phyloP scores from a whole-genome alignment of 2,797 vertebrate genomes.

The Xenops minutus region DNA sequence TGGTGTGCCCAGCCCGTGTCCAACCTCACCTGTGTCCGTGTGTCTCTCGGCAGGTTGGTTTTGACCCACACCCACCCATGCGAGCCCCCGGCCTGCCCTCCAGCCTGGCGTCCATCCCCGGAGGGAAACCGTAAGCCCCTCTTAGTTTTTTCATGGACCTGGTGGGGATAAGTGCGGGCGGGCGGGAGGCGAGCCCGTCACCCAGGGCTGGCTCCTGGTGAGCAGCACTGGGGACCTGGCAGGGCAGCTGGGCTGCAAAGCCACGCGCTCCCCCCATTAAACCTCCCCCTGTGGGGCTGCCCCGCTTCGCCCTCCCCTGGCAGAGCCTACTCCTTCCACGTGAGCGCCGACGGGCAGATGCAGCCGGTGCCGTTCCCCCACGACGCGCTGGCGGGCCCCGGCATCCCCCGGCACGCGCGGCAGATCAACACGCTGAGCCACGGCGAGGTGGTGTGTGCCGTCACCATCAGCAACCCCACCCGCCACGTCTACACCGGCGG shows the following conservation, averaged over 20 bases:
- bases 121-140: constrained; percentile 90
- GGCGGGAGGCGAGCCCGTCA: fast-evolving
- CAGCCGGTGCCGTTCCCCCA: constrained; percentile 84
- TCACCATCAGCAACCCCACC: constrained; percentile 97
- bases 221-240: fast-evolving
- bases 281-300: neutral
- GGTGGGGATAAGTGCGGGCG: fast-evolving
- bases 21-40: fast-evolving
- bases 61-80: constrained; percentile 92
- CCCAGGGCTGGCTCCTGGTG: fast-evolving
- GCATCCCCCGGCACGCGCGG: constrained; percentile 83
- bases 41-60: constrained; percentile 82
- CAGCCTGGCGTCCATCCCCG: constrained; percentile 91
- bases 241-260: neutral
- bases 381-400: constrained; percentile 79
- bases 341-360: constrained; percentile 84
- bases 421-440: constrained; percentile 84
- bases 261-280: neutral
- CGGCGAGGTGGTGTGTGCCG: constrained; percentile 86
- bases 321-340: constrained; percentile 85
- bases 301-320: fast-evolving
- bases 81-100: constrained; percentile 88
- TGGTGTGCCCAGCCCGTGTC: fast-evolving
- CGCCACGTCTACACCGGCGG: constrained; percentile 95
- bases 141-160: fast-evolving